Base-by-base conservation (phyloP, 2,797 vertebrate genomes). In the Pristis pectinata region DNA sequence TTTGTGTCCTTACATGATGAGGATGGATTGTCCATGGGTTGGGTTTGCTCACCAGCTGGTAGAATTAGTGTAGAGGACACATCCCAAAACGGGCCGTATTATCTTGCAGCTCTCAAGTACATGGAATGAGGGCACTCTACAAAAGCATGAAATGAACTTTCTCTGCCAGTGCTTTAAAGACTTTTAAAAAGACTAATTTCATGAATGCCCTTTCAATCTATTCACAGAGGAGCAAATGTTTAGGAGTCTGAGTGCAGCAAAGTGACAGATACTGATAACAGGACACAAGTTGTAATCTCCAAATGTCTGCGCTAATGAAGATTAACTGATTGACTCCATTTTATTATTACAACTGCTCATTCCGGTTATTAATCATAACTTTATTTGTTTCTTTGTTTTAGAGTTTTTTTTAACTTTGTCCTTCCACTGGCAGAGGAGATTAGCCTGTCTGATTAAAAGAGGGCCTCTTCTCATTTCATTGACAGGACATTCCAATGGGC, bases 261-360 rank as follows among this genome's bases (percentile, higher is more conserved):
- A 56, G 24, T 9, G n/a, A 64, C 34, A 24, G n/a, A 41, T 19
- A 3, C 61, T 91, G 61, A 91, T 67, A 67, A 91, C 34, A 61
- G 56, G 34, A 61, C n/a, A 24, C 2, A 37, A 41, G 37, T 41
- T 6, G 19, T 37, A 67, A 67, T 61, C 87, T 67, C 24, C n/a
- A 41, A 53, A 59, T 91, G 87, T 64, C 61, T 67, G 19, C 19
- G 41, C 59, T 41, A 91, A 91, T 91, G 87, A 67, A 91, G 87
- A 91, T 91, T 91, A 64, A 91, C 59, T 91, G n/a, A 67, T 67
- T 87, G 83, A 30, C 56, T 59, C 83, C 30, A 91, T 27, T 37
- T n/a, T 67, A 67, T 91, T n/a, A 91, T 6, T 91, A 91, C 61
- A 91, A 37, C 59, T 37, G 22, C 34, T 37, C 59, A 91, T 67